These are phyloP conservation scores for Bruchidius siliquastri DNA, from an alignment of 2,888 invertebrate species.

Conservation along the genomic window DNA sequence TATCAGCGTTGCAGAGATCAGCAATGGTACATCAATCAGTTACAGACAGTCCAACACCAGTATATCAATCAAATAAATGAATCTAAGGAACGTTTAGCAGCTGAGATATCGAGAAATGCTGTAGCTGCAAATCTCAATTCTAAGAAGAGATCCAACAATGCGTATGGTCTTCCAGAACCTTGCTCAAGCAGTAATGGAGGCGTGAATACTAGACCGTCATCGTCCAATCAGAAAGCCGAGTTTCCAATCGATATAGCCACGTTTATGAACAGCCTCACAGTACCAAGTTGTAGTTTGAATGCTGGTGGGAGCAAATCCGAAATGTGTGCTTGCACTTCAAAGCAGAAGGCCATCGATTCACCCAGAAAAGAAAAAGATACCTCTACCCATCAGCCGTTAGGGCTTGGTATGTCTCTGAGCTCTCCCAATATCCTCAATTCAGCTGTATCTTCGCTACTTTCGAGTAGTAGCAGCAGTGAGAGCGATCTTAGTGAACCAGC, in stretches of 20 bases:
- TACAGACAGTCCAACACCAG: slow-evolving; percentile 75
- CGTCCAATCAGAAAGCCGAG: slow-evolving; percentile 28
- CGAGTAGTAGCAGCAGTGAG: slow-evolving; percentile 44
- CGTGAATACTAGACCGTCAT: slow-evolving; percentile 22
- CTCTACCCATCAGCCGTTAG: slow-evolving; percentile 32
- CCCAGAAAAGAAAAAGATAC: slow-evolving; percentile 3
- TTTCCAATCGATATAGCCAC: slow-evolving; percentile 25
- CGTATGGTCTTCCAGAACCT: slow-evolving; percentile 29
- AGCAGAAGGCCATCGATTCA: slow-evolving; percentile 20
- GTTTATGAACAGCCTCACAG: slow-evolving; percentile 20
- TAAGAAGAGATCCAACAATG: slow-evolving; percentile 26
- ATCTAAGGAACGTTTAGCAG: slow-evolving; percentile 71
- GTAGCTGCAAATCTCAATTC: slow-evolving; percentile 51
- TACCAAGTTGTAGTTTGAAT: slow-evolving; percentile 5
- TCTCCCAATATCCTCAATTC: slow-evolving; percentile 46
- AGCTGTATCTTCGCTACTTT: slow-evolving; percentile 41
- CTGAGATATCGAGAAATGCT: slow-evolving; percentile 66
- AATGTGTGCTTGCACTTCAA: slow-evolving; percentile 25
- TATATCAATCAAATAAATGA: slow-evolving; percentile 77
- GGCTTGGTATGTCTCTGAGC: slow-evolving; percentile 43
- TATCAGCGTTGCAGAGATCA: slow-evolving; percentile 91
- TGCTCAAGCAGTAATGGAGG: slow-evolving; percentile 14
- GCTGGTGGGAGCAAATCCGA: slow-evolving; percentile 14
- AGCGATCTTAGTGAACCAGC: slow-evolving; percentile 60
- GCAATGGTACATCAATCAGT: slow-evolving; percentile 85